Percentiles rank a stretch among this genome's conserved stretches.
Evolutionary conservation across 1,140 invertebrate species (phyloP).

Genomic region (Akabosia matsudoensis): DNA sequence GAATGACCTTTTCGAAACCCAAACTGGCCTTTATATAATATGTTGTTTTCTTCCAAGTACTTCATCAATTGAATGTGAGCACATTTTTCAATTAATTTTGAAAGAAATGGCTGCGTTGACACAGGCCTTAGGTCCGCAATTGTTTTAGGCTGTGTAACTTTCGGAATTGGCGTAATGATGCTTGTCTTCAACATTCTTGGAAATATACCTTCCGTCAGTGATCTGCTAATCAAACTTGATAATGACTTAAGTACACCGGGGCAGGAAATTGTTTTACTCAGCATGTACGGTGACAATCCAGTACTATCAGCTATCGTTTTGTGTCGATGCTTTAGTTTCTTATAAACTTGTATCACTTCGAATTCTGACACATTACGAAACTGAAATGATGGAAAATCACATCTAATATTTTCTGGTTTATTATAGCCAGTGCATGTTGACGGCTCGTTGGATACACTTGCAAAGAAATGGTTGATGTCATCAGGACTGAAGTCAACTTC

Average conservation of each 20-base stretch:
- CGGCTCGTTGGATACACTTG: not conserved
- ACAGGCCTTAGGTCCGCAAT: not conserved
- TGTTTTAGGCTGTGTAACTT: not conserved
- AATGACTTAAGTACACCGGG: not conserved
- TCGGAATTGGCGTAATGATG: not conserved
- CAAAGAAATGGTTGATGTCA: not conserved
- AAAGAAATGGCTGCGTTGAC: not conserved
- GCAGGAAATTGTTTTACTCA: not conserved
- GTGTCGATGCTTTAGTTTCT: not conserved
- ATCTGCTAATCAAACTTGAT: not conserved
- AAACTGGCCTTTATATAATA: constrained; percentile 20
- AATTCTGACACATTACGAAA: not conserved
- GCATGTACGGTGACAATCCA: not conserved
- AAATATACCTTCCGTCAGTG: not conserved
- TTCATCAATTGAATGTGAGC: not conserved
- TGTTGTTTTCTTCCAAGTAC: not conserved
- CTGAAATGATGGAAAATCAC: not conserved
- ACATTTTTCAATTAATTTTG: not conserved
- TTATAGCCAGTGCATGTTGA: not conserved
- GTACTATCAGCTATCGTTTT: not conserved
- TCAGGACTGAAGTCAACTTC: not conserved
- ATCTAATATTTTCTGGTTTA: not conserved
- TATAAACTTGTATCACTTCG: not conserved
- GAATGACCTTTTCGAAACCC: constrained; percentile 29
- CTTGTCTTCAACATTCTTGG: not conserved